Conservation (phyloP, 2,113 vertebrate genomes). For the Herpetotheres cachinnans region DNA sequence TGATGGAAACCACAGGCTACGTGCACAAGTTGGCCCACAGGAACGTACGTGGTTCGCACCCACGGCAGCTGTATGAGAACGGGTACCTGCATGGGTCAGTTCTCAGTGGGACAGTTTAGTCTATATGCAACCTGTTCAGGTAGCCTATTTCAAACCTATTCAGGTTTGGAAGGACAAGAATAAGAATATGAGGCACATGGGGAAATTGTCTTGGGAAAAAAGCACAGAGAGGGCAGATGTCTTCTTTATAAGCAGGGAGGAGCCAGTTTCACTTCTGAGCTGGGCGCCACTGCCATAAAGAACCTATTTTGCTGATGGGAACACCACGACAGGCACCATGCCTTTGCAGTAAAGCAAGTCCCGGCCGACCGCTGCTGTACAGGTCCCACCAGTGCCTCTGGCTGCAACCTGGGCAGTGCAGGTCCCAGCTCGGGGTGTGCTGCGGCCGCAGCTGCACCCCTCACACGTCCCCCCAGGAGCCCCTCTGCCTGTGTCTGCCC, state of each 20-base stretch:
- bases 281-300: not conserved
- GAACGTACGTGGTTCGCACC: fast-evolving
- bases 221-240: not conserved
- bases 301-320: not conserved
- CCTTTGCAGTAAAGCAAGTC: not conserved
- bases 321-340: not conserved
- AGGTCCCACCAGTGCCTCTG: not conserved
- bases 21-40: not conserved
- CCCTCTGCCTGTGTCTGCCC: not conserved
- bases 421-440: fast-evolving
- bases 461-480: fast-evolving
- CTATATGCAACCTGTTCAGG: not conserved
- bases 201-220: not conserved
- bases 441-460: not conserved
- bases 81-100: fast-evolving
- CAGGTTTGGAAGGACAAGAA: not conserved
- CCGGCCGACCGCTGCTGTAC: not conserved
- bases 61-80: not conserved
- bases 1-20: not conserved
- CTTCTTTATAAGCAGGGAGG: not conserved
- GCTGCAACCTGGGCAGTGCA: not conserved
- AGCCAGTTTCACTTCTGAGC: not conserved
- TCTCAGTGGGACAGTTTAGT: not conserved
- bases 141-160: not conserved
- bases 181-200: fast-evolving